Evolutionary conservation across 2,888 invertebrate genomes (phyloP).

Genomic region (Eristalis pertinax): DNA sequence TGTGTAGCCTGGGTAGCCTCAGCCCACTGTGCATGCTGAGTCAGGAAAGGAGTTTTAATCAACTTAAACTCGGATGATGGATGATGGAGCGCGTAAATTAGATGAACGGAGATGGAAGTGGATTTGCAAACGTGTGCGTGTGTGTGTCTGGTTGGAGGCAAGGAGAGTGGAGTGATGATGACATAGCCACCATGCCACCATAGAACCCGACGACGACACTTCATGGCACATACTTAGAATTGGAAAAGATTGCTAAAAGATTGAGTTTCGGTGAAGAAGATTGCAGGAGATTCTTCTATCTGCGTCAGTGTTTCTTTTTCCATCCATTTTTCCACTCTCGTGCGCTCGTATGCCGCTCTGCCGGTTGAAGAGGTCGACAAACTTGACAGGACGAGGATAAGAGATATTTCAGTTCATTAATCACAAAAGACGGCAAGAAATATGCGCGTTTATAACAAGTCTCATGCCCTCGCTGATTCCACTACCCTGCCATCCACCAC

Average conservation of each 20-base stretch:
- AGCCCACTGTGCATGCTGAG: neutral
- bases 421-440: slow-evolving; percentile 44
- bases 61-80: slow-evolving; percentile 63
- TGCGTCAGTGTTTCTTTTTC: neutral
- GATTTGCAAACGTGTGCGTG: slow-evolving; percentile 42
- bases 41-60: slow-evolving; percentile 60
- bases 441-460: slow-evolving; percentile 43
- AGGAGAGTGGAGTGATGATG: slow-evolving; percentile 25
- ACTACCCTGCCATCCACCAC: neutral
- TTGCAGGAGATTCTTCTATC: slow-evolving; percentile 51
- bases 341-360: neutral
- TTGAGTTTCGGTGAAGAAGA: slow-evolving; percentile 59
- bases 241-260: slow-evolving; percentile 65
- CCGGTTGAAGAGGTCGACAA: slow-evolving; percentile 19
- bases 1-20: neutral
- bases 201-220: slow-evolving; percentile 10
- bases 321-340: neutral
- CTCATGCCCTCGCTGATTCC: slow-evolving; percentile 7
- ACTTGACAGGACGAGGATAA: slow-evolving; percentile 58
- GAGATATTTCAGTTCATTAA: slow-evolving; percentile 69
- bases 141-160: neutral
- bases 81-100: slow-evolving; percentile 65
- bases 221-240: slow-evolving; percentile 50
- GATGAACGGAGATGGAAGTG: slow-evolving; percentile 61
- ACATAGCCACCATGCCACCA: slow-evolving; percentile 14